These are phyloP conservation scores for Fregata magnificens DNA, from an alignment of 2,113 vertebrate species.

Conservation along the genomic window DNA sequence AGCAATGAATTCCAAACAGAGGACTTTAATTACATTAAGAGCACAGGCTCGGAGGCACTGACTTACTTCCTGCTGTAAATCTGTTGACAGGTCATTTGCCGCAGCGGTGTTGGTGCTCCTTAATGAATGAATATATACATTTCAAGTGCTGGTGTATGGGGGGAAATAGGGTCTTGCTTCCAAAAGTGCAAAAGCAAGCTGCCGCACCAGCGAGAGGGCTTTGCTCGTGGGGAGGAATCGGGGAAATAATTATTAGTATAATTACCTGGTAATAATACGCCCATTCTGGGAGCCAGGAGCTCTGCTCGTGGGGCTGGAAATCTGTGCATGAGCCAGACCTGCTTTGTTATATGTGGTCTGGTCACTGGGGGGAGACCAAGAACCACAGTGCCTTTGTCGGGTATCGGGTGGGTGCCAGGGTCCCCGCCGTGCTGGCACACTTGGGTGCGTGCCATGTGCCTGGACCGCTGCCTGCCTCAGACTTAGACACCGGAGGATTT, in stretches of 20 bases:
- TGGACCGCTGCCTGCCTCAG: accelerated
- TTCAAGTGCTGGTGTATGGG: not conserved
- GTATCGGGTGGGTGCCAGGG: not conserved
- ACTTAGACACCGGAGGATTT: accelerated
- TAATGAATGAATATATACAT: constrained; percentile 61
- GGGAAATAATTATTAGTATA: not conserved
- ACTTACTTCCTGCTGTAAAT: constrained; percentile 68
- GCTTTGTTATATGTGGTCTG: constrained; percentile 19
- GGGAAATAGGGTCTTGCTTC: constrained; percentile 38
- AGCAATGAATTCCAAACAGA: constrained; percentile 69
- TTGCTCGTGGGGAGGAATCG: not conserved
- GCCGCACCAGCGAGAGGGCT: not conserved
- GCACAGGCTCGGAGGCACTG: constrained; percentile 52
- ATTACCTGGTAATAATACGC: not conserved
- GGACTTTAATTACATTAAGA: constrained; percentile 72
- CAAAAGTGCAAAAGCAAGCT: constrained; percentile 49
- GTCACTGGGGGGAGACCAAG: constrained; percentile 63
- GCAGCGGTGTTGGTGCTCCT: not conserved
- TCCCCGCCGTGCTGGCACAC: accelerated
- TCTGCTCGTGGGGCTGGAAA: not conserved
- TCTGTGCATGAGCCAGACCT: not conserved
- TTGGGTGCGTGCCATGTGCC: accelerated
- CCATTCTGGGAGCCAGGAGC: not conserved
- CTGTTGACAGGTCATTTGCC: constrained; percentile 67
- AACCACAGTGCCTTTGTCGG: not conserved